These are phyloP conservation scores for Luffia ferchaultella DNA, from an alignment of 2,888 invertebrate species.

Conservation along the genomic window DNA sequence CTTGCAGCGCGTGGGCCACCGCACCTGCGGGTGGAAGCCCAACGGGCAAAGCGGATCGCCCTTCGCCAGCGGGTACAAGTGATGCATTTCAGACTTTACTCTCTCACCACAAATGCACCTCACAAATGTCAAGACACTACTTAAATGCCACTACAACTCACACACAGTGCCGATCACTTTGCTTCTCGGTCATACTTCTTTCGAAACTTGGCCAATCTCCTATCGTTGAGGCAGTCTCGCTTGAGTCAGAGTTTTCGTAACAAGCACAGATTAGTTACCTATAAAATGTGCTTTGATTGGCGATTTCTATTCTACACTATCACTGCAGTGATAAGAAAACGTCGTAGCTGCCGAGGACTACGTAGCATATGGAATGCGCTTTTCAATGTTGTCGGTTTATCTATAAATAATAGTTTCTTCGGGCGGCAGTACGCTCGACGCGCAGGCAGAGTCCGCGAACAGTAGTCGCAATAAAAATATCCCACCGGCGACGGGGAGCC, in stretches of 20 bases:
- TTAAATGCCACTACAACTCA: slow-evolving; percentile 38
- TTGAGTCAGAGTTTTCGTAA: too few species aligned
- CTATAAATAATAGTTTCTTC: slow-evolving; percentile 54
- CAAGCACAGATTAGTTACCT: too few species aligned
- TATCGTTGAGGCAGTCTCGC: too few species aligned
- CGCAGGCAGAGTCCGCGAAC: slow-evolving; percentile 50
- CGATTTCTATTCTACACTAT: too few species aligned
- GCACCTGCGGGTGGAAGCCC: slow-evolving; percentile 93
- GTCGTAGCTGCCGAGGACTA: too few species aligned
- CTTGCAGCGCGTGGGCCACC: slow-evolving; percentile 94
- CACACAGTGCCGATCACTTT: not conserved
- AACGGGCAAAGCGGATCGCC: slow-evolving; percentile 90
- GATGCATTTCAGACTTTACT: slow-evolving; percentile 68
- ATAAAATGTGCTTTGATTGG: too few species aligned
- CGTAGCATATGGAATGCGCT: slow-evolving; percentile 53
- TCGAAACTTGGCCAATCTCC: too few species aligned
- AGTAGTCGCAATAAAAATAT: slow-evolving; percentile 62
- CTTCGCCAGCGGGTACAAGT: slow-evolving; percentile 79
- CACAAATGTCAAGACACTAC: slow-evolving; percentile 25
- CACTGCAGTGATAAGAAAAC: too few species aligned
- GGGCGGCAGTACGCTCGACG: slow-evolving; percentile 44
- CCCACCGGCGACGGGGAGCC: slow-evolving; percentile 56
- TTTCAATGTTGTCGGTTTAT: slow-evolving; percentile 27
- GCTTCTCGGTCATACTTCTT: too few species aligned
- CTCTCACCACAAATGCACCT: slow-evolving; percentile 40